These are phyloP conservation scores for Falco cherrug DNA, from an alignment of 2,797 vertebrate species.

Conservation along the genomic window DNA sequence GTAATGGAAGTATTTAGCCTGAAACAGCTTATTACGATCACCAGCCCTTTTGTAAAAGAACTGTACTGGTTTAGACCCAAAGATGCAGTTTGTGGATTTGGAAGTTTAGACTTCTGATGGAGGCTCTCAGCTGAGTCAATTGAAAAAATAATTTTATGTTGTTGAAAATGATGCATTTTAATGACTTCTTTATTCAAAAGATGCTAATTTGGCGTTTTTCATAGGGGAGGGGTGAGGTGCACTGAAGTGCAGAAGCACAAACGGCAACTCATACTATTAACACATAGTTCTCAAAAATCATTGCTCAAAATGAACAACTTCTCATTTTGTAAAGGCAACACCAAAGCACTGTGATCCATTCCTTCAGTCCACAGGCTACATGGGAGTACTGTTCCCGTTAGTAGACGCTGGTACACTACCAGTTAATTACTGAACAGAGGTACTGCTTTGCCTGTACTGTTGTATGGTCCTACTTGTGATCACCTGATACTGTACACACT, in stretches of 20 bases:
- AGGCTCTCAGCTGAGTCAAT: not conserved
- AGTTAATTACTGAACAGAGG: not conserved
- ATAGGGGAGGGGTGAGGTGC: not conserved
- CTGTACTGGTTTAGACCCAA: not conserved
- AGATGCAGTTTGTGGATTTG: not conserved
- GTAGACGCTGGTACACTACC: not conserved
- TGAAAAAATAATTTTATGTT: not conserved
- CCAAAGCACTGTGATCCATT: not conserved
- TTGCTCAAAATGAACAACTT: not conserved
- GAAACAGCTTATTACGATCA: not conserved
- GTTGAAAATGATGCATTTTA: not conserved
- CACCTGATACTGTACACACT: rapidly evolving
- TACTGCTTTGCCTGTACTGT: not conserved
- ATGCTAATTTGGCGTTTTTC: not conserved
- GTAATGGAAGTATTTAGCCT: not conserved
- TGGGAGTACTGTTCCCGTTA: not conserved
- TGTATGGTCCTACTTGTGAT: not conserved
- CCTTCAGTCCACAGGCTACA: not conserved
- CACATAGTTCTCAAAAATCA: not conserved
- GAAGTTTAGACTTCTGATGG: not conserved
- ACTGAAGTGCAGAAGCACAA: not conserved
- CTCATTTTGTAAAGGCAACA: not conserved
- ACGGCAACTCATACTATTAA: not conserved
- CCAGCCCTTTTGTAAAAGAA: not conserved
- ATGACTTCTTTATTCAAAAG: not conserved